Evolutionary conservation across 30 jellyfish, hydroid and myxozoan species (phyloP), one percentile per base, ranked within the genome.

Genomic region (Aurelia sp.): DNA sequence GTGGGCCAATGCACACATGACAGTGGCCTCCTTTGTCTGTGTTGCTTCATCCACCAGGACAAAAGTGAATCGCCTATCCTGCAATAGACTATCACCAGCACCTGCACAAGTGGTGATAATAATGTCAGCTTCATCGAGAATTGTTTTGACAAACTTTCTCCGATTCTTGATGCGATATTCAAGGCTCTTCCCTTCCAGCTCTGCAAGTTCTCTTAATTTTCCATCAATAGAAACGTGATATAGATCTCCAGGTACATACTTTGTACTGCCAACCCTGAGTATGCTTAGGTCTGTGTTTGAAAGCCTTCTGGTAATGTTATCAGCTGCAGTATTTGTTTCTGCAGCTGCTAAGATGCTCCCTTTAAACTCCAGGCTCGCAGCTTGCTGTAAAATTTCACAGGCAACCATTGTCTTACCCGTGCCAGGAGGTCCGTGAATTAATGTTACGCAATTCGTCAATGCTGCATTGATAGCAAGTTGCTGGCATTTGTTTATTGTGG

Each of bases 391-490:
- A 48, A 75, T 75, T 52, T 35, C 63, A 23, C 86, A 75, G 16
- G 86, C 86, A 19, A 75, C 86, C 44, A 40, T 75, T 11, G 86
- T 75, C 58, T 75, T 75, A 6, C 86, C 86, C 17, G 86, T 75
- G 27, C 86, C 86, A 35, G 86, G 86, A 15, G 82, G 86, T 6
- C 86, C 86, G 27, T 75, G 86, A 47, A 75, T 75, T 11, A 75
- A 40, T 18, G 79, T 75, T 20, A 75, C 15, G 16, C 31, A 31
- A 23, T 48, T 75, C 40, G 22, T 75, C 48, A 75, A 18, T 6
- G 86, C 86, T 13, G 64, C 86, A 6, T 57, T 50, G 18, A 75
- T 48, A 47, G 77, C 77, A 4, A 31, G 23, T 13, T n/a, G 20
- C 11, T 75, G 86, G 76, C 79, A 31, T 13, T 33, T 8, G 58